Base-by-base conservation (phyloP, 2,888 invertebrate species). In the Mamestra brassicae region DNA sequence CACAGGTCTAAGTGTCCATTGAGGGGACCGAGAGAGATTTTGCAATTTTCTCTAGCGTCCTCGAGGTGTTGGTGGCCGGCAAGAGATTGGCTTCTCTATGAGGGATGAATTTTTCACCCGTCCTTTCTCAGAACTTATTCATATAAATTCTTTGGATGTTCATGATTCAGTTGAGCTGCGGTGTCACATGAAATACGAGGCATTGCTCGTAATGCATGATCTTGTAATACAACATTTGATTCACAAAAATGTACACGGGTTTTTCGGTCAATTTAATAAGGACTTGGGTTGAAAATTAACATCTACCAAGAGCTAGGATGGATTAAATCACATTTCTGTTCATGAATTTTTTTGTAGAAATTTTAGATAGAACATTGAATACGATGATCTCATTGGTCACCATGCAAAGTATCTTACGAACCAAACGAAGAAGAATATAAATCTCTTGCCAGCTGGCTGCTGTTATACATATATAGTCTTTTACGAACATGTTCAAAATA, bases 101-200 rank as follows among this genome's bases (percentile, higher is more conserved):
- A 84, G 80, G 74, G 57, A 78, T 88, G 83, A 87, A 88, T 88
- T 89, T 89, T 88, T 88, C 87, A 88, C 84, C 79, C 81, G 84
- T 74, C 76, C 78, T 80, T 78, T 74, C 66, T 58, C 61, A 85
- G 85, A 88, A 90, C 89, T 87, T 88, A 86, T 88, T 88, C 85
- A 86, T 88, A 87, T 87, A 88, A 87, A 88, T 88, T 88, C 85
- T 83, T 81, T 62, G 52, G 42, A 72, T 72, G 74, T 81, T 76
- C 26, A 26, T 26, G 26, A 26, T 26, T 26, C 50, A 34, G 71
- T 54, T 54, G 15, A 34, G 42, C 17, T 50, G 13, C 4, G 5
- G 2, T 60, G n/a, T n/a, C 17, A 77, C 50, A 4, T n/a, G 7
- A 42, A n/a, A 50, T 36, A 10, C 13, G 6, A 57, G 6, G 42